Percentiles rank a stretch among this genome's conserved stretches.
Conservation (phyloP, 1,140 invertebrate genomes). For the Aphelenchoides fujianensis region DNA sequence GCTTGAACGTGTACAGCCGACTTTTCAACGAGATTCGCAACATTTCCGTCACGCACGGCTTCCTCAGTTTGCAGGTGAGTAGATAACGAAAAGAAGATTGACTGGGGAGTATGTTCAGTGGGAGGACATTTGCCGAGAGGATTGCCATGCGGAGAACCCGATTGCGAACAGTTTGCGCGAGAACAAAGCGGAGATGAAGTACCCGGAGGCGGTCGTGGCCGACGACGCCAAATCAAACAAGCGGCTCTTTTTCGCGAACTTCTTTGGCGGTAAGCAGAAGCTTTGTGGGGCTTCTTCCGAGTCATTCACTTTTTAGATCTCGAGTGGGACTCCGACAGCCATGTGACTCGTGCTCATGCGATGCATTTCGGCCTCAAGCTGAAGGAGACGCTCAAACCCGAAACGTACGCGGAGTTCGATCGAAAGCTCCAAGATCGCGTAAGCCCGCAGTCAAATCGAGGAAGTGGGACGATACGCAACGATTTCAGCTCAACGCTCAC, state of each 20-base stretch:
- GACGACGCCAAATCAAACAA: conserved; percentile 21
- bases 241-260: conserved; percentile 18
- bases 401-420: conserved; percentile 23
- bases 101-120: conserved; percentile 20
- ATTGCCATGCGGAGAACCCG: conserved; percentile 15
- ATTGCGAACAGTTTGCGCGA: conserved; percentile 12
- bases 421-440: conserved; percentile 14
- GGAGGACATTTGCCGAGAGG: conserved; percentile 28
- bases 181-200: conserved; percentile 10
- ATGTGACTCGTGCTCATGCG: conserved; percentile 9
- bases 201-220: conserved; percentile 22
- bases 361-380: conserved; percentile 27
- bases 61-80: conserved; percentile 25
- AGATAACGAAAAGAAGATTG: not conserved
- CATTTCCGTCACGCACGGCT: conserved; percentile 20
- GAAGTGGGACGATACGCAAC: too few species aligned
- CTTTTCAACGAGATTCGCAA: conserved; percentile 14
- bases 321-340: conserved; percentile 12
- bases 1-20: not conserved
- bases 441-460: not conserved
- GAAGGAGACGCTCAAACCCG: conserved; percentile 27
- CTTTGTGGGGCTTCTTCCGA: not conserved
- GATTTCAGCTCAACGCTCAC: conserved; percentile 17
- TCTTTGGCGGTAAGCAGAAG: conserved; percentile 23
- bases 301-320: conserved; percentile 17